These are phyloP conservation scores for Agrotis puta DNA, from an alignment of 2,888 invertebrate species.

Conservation along the genomic window DNA sequence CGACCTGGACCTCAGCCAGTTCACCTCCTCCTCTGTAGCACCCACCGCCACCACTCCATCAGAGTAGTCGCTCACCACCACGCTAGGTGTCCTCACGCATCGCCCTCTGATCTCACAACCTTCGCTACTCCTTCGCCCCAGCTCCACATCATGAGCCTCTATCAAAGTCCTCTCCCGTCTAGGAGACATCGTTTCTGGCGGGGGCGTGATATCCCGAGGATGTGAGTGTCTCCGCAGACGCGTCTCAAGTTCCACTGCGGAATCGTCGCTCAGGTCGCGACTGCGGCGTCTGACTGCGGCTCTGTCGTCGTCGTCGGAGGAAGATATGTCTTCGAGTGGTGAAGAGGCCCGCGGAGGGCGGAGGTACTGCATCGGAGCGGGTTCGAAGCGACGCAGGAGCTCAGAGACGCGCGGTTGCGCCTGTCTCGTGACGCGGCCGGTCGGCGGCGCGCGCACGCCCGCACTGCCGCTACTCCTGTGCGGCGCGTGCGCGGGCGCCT, in stretches of 20 bases:
- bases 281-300: constrained; percentile 86
- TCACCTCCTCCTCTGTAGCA: constrained; percentile 86
- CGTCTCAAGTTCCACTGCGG: constrained; percentile 90
- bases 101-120: constrained; percentile 87
- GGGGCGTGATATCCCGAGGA: constrained; percentile 84
- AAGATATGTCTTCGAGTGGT: constrained; percentile 86
- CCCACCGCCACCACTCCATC: constrained; percentile 91
- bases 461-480: constrained; percentile 76
- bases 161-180: constrained; percentile 84
- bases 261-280: constrained; percentile 89
- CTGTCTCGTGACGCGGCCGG: constrained; percentile 81
- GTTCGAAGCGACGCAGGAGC: constrained; percentile 85
- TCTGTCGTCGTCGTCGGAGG: constrained; percentile 88
- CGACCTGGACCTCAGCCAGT: constrained; percentile 87
- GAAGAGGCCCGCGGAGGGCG: constrained; percentile 85
- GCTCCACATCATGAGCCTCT: constrained; percentile 91
- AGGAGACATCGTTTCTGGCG: constrained; percentile 85
- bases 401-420: constrained; percentile 87
- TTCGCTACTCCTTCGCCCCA: constrained; percentile 89
- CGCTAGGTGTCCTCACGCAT: constrained; percentile 95
- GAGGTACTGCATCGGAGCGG: constrained; percentile 88
- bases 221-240: constrained; percentile 83
- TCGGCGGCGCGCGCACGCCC: constrained; percentile 82
- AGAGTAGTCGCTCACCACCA: constrained; percentile 96
- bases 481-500: constrained; percentile 65